These are phyloP conservation scores for Podiceps cristatus DNA, from an alignment of 2,113 vertebrate species.

Conservation along the genomic window DNA sequence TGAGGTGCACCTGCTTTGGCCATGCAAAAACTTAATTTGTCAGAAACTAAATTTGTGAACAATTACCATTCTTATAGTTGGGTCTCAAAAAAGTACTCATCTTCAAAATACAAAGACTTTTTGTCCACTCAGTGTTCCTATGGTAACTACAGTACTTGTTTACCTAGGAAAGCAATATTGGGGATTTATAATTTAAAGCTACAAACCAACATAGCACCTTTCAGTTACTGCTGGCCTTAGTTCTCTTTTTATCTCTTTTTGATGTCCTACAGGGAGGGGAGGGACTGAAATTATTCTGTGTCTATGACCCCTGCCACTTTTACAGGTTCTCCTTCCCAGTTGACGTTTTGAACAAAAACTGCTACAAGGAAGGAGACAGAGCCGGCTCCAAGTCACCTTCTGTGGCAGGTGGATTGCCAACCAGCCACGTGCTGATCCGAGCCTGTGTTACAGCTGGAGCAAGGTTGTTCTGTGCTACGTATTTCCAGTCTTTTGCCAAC, in stretches of 20 bases:
- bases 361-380: not conserved
- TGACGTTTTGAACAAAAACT: not conserved
- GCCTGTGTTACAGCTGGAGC: not conserved
- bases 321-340: not conserved
- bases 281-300: not conserved
- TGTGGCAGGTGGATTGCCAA: not conserved
- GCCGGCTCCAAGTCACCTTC: constrained; percentile 8
- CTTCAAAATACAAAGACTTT: not conserved
- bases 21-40: not conserved
- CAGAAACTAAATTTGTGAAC: not conserved
- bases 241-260: not conserved
- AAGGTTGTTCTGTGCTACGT: not conserved
- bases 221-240: not conserved
- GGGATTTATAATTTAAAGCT: not conserved
- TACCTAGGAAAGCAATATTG: not conserved
- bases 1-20: not conserved
- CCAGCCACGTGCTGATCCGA: not conserved
- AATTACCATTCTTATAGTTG: not conserved
- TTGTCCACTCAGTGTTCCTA: not conserved
- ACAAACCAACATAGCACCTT: not conserved
- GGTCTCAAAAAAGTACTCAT: not conserved
- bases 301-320: not conserved
- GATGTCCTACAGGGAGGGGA: not conserved
- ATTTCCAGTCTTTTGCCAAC: not conserved
- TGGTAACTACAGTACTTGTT: constrained; percentile 23